Conservation (phyloP, 2,797 vertebrate genomes). For the Halcyon leucocephala region DNA sequence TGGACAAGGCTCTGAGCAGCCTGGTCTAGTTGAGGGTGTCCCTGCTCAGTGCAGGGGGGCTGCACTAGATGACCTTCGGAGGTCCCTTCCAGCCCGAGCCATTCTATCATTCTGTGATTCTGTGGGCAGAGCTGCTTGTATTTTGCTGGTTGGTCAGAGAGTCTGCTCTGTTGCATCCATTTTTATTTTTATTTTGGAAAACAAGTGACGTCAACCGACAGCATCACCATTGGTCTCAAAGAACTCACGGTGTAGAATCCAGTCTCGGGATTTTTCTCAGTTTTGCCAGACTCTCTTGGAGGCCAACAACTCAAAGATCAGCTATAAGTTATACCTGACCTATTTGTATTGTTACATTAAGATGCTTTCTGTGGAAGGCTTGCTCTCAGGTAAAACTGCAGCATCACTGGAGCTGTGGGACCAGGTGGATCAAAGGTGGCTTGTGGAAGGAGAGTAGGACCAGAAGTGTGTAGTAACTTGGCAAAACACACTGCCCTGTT, state of each 20-base stretch:
- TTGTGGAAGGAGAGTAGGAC: background rate
- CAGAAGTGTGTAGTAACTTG: background rate
- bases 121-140: background rate
- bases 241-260: background rate
- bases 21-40: too few species aligned
- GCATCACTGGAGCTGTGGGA: background rate
- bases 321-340: background rate
- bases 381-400: background rate
- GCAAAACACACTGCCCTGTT: background rate
- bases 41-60: too few species aligned
- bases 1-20: too few species aligned
- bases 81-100: too few species aligned
- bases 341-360: constrained; percentile 5
- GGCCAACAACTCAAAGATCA: background rate
- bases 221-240: background rate
- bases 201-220: background rate
- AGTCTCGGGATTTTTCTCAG: background rate
- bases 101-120: too few species aligned
- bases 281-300: background rate
- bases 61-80: too few species aligned
- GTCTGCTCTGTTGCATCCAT: background rate
- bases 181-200: background rate
- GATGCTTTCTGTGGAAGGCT: background rate
- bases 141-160: background rate
- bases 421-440: background rate